These are phyloP conservation scores for Tangara arthus DNA, from an alignment of 2,797 vertebrate species.

Conservation along the genomic window DNA sequence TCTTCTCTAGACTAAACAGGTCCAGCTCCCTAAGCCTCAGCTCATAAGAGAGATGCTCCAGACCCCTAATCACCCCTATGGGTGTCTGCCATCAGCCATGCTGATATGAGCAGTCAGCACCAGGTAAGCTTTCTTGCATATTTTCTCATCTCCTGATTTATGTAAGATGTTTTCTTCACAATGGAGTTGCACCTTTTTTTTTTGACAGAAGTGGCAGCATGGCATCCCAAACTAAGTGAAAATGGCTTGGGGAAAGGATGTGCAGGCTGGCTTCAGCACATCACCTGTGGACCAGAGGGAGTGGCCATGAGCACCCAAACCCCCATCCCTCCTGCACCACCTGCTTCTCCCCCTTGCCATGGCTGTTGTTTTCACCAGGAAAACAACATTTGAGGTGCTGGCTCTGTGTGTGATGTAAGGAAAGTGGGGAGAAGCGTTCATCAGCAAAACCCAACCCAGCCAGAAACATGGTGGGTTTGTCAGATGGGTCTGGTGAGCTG, in stretches of 20 bases:
- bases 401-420: background rate
- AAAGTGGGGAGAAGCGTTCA: background rate
- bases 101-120: background rate
- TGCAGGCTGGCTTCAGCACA: background rate
- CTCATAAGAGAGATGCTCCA: background rate
- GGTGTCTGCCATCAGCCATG: background rate
- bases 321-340: background rate
- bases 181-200: background rate
- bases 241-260: background rate
- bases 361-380: background rate
- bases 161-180: background rate
- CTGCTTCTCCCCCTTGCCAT: background rate
- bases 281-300: background rate
- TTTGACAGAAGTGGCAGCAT: background rate
- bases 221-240: background rate
- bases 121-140: background rate
- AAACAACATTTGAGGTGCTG: background rate
- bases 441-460: background rate
- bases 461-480: background rate
- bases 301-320: accelerated
- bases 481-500: background rate
- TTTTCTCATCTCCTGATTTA: background rate
- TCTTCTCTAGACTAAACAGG: background rate
- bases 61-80: background rate
- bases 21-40: background rate